Evolutionary conservation across 2,797 vertebrate genomes (phyloP).

Genomic region (Okamejei kenojei): DNA sequence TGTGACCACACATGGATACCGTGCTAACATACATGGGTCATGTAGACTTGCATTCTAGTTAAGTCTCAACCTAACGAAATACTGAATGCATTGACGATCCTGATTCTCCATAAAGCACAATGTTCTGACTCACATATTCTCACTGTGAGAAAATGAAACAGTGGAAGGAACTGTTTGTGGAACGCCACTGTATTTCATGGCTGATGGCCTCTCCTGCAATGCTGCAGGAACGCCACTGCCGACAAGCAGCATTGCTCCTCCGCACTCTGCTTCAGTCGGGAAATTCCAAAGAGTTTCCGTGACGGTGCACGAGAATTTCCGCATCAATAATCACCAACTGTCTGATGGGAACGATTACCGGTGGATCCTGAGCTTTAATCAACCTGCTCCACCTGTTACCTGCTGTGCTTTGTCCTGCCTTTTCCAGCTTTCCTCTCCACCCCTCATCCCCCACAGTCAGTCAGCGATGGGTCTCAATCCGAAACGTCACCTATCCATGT

Average conservation of each 20-base stretch:
- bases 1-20: neutral
- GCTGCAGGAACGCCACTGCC: neutral
- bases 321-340: neutral
- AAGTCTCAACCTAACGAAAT: neutral
- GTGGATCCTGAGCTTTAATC: neutral
- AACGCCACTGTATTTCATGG: conserved; percentile 15
- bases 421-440: too few relatives aligned
- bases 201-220: neutral
- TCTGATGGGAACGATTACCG: neutral
- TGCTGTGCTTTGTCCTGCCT: too few relatives aligned
- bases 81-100: neutral
- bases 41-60: neutral
- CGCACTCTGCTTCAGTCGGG: neutral
- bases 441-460: too few relatives aligned
- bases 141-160: neutral
- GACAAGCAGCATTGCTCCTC: neutral
- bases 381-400: too few relatives aligned
- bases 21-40: neutral
- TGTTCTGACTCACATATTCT: neutral
- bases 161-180: neutral
- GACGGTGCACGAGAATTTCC: neutral
- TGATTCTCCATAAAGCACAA: neutral
- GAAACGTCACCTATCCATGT: too few relatives aligned
- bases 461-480: too few relatives aligned
- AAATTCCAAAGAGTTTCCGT: neutral